Percentiles rank a stretch among this genome's conserved stretches.
Conservation (phyloP, 2,113 vertebrate species). For the Periophthalmodon schlosseri region DNA sequence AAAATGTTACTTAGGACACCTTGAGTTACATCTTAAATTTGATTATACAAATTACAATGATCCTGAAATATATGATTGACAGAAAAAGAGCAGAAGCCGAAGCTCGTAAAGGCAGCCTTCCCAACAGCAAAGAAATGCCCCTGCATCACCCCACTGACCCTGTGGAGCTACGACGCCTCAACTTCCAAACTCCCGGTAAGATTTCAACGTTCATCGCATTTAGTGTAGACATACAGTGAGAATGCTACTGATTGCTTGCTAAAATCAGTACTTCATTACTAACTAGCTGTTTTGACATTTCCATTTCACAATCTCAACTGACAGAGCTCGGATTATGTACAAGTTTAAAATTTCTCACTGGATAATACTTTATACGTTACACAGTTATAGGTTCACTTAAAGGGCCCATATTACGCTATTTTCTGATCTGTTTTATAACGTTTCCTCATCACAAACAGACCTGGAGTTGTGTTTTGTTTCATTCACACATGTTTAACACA, state of each 20-base stretch:
- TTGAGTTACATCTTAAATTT: neutral
- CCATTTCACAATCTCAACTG: constrained; percentile 6
- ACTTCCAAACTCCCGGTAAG: constrained; percentile 98
- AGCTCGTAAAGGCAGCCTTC: constrained; percentile 95
- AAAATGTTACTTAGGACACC: no score
- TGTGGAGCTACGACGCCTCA: constrained; percentile 94
- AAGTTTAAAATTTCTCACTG: neutral
- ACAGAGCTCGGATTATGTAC: neutral
- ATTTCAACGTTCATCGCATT: neutral
- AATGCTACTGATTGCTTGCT: constrained; percentile 10
- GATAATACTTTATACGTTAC: neutral
- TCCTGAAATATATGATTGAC: constrained; percentile 19
- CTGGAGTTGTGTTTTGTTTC: no score
- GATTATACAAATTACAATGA: neutral
- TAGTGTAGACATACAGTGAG: neutral
- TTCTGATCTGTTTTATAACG: no score
- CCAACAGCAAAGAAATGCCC: constrained; percentile 93
- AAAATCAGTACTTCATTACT: neutral
- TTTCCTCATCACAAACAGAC: no score
- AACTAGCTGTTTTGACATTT: neutral
- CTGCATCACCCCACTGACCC: constrained; percentile 96
- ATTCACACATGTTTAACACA: no score
- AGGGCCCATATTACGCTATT: no score
- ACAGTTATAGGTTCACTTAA: neutral
- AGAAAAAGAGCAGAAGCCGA: constrained; percentile 97